A percentile compares a stretch with the other conserved stretches of the same genome.
These are phyloP conservation scores for Venturia canescens DNA, from an alignment of 1,140 invertebrate species.

Conservation along the genomic window DNA sequence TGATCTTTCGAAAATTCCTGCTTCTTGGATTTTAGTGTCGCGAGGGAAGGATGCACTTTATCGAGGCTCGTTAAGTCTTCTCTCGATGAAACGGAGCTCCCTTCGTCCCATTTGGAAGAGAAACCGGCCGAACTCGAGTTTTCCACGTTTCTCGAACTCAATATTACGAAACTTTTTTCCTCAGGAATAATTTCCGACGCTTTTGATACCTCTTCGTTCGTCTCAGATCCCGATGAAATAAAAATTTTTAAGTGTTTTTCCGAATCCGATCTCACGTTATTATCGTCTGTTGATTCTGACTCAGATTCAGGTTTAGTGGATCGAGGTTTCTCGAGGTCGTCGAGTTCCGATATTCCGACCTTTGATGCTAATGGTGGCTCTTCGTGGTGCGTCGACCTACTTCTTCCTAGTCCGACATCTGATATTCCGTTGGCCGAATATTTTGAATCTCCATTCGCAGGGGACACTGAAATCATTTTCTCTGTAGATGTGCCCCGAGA, in stretches of 20 bases:
- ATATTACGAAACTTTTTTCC: not conserved
- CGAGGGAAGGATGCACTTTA: slow-evolving; percentile 27
- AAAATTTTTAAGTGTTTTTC: not conserved
- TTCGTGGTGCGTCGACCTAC: not conserved
- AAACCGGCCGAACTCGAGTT: not conserved
- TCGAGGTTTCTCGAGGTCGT: not conserved
- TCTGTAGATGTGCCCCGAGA: no score
- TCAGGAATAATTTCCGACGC: not conserved
- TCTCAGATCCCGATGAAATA: not conserved
- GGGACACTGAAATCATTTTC: no score
- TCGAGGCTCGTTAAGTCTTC: not conserved
- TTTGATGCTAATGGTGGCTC: not conserved
- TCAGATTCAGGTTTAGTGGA: not conserved
- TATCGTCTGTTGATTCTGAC: not conserved
- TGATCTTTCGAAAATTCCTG: slow-evolving; percentile 4
- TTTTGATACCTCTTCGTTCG: not conserved
- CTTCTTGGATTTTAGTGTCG: not conserved
- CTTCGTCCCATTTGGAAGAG: not conserved
- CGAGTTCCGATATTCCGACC: not conserved
- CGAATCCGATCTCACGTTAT: not conserved
- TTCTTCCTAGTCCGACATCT: not conserved
- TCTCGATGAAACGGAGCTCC: not conserved
- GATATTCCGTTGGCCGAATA: not conserved
- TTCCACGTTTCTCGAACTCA: not conserved
- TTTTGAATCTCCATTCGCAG: not conserved